Percentiles rank a stretch among this genome's conserved stretches.
These are phyloP conservation scores for Lepidocolaptes lacrymiger DNA, from an alignment of 2,797 vertebrate species.

Conservation along the genomic window DNA sequence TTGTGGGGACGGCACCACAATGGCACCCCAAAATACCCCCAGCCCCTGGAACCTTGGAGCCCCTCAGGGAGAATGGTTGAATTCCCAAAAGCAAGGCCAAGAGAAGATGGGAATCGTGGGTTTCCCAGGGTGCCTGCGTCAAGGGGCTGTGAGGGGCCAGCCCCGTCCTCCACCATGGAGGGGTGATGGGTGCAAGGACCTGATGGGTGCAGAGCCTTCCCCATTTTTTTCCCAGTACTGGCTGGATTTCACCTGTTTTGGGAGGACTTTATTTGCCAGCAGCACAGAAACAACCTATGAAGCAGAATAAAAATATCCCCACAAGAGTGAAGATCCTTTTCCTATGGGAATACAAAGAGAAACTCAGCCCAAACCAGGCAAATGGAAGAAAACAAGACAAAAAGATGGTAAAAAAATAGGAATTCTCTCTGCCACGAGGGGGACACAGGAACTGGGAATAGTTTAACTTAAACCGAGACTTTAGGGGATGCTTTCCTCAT, in stretches of 20 bases:
- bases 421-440: background rate
- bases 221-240: background rate
- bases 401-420: background rate
- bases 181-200: background rate
- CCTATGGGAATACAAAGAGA: background rate
- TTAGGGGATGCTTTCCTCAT: too few relatives aligned
- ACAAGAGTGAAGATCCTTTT: fast-evolving
- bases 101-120: background rate
- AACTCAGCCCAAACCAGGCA: background rate
- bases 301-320: background rate
- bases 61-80: background rate
- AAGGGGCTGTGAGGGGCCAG: background rate
- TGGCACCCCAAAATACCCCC: background rate
- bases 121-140: background rate
- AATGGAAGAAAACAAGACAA: background rate
- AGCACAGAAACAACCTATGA: fast-evolving
- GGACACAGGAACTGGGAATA: fast-evolving
- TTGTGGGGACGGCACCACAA: background rate
- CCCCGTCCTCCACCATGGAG: background rate
- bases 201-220: fast-evolving
- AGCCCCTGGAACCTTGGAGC: background rate
- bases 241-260: background rate
- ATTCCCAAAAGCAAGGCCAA: background rate
- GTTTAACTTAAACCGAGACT: background rate
- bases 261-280: background rate